Evolutionary conservation across 2,888 invertebrate genomes (phyloP).

Genomic region (Chromoteleia sp.): DNA sequence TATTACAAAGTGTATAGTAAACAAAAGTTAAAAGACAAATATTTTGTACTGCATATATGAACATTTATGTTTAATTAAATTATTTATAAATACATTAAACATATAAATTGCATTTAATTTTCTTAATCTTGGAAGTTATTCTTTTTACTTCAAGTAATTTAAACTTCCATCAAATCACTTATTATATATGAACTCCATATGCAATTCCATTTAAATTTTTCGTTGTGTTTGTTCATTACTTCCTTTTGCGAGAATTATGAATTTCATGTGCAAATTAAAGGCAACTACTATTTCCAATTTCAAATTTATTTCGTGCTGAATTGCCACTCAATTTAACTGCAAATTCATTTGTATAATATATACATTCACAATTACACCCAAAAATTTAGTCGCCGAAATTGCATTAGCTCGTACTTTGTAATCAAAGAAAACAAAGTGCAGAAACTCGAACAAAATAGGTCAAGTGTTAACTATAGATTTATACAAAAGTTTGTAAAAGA

Average conservation of each 20-base stretch:
- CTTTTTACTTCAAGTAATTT: too few species aligned
- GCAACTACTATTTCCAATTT: conserved; percentile 10
- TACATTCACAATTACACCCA: conserved; percentile 17
- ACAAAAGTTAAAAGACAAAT: too few species aligned
- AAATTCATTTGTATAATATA: too few species aligned
- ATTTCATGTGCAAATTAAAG: conserved; percentile 3
- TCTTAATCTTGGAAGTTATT: too few species aligned
- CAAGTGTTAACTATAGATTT: conserved; percentile 14
- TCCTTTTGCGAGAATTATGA: background rate
- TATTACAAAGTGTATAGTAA: too few species aligned
- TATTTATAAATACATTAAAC: too few species aligned
- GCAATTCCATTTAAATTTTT: background rate
- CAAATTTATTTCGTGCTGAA: background rate
- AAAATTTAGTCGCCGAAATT: conserved; percentile 20
- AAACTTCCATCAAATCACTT: too few species aligned
- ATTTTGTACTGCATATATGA: too few species aligned
- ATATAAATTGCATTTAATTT: too few species aligned
- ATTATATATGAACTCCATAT: too few species aligned
- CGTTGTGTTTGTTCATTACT: background rate
- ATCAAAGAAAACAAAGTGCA: conserved; percentile 25
- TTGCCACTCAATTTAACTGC: conserved; percentile 3
- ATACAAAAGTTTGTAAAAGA: conserved; percentile 10
- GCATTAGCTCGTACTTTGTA: conserved; percentile 18
- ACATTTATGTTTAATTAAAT: too few species aligned
- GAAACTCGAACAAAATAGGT: conserved; percentile 17